Conservation (phyloP, 2,888 invertebrate species). For the Drosophila pseudotalamancana region DNA sequence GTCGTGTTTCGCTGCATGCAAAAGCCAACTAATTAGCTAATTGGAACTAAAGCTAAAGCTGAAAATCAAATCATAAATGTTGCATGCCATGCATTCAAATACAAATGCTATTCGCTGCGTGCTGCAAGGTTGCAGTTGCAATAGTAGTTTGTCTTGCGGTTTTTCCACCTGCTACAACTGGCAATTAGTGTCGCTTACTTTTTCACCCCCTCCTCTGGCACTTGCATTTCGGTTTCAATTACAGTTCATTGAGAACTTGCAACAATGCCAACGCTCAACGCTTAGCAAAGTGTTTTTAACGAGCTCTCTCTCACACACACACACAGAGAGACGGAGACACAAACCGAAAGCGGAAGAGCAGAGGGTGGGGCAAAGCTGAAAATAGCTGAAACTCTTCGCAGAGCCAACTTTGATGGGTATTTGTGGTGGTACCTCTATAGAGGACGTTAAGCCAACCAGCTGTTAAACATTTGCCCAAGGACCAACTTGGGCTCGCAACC, state of each 20-base stretch:
- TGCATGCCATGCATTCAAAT: slow-evolving; percentile 72
- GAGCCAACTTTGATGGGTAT: slow-evolving; percentile 54
- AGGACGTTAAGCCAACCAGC: slow-evolving; percentile 70
- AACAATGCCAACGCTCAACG: slow-evolving; percentile 55
- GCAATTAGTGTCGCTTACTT: slow-evolving; percentile 67
- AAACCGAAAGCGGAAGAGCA: slow-evolving; percentile 4
- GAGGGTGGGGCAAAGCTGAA: slow-evolving; percentile 4
- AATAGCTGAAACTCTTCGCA: slow-evolving; percentile 31
- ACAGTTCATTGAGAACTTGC: slow-evolving; percentile 75
- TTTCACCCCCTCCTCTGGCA: slow-evolving; percentile 20
- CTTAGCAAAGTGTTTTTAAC: slow-evolving; percentile 76
- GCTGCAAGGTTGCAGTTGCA: slow-evolving; percentile 11
- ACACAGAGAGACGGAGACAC: slow-evolving; percentile 13
- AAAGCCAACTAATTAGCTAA: slow-evolving; percentile 36
- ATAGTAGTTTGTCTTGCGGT: slow-evolving; percentile 10
- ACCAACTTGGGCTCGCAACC: slow-evolving; percentile 33
- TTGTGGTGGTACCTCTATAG: slow-evolving; percentile 36
- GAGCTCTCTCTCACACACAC: slow-evolving; percentile 49
- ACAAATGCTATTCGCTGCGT: slow-evolving; percentile 47
- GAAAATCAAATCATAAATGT: slow-evolving; percentile 65
- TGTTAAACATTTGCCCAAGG: slow-evolving; percentile 61
- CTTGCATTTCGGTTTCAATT: slow-evolving; percentile 75
- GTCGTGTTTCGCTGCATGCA: slow-evolving; percentile 48
- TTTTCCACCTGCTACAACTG: slow-evolving; percentile 41
- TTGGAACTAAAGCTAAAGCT: slow-evolving; percentile 29